Conservation (phyloP, 1,140 invertebrate genomes). For the Pygmarrhopalites habei region DNA sequence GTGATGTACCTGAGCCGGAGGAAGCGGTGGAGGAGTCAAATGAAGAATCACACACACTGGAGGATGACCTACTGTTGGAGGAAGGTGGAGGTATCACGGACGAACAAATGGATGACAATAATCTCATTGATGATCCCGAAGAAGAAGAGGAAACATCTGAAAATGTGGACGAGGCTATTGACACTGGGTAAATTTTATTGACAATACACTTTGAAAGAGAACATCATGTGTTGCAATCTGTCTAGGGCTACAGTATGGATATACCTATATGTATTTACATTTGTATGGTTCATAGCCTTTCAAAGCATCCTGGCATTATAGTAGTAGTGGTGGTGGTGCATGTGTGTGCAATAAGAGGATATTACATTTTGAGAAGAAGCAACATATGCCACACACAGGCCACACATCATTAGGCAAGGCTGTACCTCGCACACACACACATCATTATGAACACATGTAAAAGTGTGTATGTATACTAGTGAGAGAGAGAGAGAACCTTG, state of each 20-base stretch:
- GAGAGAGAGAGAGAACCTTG: background rate
- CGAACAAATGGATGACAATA: constrained; percentile 6
- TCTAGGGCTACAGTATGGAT: background rate
- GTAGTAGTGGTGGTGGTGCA: too few relatives aligned
- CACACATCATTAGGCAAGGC: too few relatives aligned
- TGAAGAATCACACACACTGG: background rate
- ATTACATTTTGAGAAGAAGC: too few relatives aligned
- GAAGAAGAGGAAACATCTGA: background rate
- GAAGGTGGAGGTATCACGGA: background rate
- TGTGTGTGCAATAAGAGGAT: too few relatives aligned
- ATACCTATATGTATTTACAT: too few relatives aligned
- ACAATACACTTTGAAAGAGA: background rate
- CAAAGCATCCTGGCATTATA: too few relatives aligned
- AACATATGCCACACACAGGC: too few relatives aligned
- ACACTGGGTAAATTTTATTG: constrained; percentile 11
- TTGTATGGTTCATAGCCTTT: too few relatives aligned
- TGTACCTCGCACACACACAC: too few relatives aligned
- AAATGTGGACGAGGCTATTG: background rate
- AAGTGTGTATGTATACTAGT: background rate
- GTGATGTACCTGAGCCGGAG: constrained; percentile 14
- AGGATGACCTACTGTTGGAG: background rate
- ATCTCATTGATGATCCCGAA: constrained; percentile 3
- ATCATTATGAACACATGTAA: too few relatives aligned
- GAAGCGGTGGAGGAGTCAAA: constrained; percentile 9
- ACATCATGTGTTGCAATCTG: background rate